phyloP scores from a whole-genome alignment of 2,113 vertebrate genomes.

The Thermophis baileyi region DNA sequence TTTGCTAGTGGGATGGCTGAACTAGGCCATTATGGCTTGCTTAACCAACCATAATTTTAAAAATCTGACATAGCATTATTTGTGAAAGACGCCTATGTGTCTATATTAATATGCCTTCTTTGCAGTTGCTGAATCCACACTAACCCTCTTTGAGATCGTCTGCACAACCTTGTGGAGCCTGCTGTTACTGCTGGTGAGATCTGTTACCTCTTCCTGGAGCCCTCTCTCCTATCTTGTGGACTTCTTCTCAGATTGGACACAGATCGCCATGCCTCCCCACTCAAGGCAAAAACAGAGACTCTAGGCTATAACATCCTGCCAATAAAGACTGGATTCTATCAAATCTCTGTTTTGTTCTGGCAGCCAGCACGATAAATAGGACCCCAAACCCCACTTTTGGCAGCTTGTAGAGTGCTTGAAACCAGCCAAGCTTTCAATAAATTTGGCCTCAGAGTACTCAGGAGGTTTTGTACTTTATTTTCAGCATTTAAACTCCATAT shows the following conservation, averaged over 20 bases:
- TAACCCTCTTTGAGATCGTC: not conserved
- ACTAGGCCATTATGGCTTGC: not conserved
- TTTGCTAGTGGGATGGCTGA: not conserved
- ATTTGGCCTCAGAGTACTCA: conserved; percentile 15
- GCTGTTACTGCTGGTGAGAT: no score
- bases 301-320: not conserved
- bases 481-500: conserved; percentile 19
- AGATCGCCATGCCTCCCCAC: not conserved
- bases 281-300: not conserved
- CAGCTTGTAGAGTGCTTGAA: not conserved
- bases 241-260: not conserved
- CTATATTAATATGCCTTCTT: not conserved
- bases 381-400: conserved; percentile 31
- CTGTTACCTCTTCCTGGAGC: not conserved
- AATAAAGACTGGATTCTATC: not conserved
- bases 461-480: conserved; percentile 21
- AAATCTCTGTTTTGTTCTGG: conserved; percentile 25
- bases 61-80: not conserved
- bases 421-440: not conserved
- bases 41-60: not conserved
- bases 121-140: not conserved
- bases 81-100: not conserved
- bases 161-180: not conserved
- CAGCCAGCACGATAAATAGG: conserved; percentile 7
- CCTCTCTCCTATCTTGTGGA: not conserved